Percentiles rank a stretch among this genome's conserved stretches.
Evolutionary conservation across 2,888 invertebrate species (phyloP).

Genomic region (Gastrophysa polygoni): DNA sequence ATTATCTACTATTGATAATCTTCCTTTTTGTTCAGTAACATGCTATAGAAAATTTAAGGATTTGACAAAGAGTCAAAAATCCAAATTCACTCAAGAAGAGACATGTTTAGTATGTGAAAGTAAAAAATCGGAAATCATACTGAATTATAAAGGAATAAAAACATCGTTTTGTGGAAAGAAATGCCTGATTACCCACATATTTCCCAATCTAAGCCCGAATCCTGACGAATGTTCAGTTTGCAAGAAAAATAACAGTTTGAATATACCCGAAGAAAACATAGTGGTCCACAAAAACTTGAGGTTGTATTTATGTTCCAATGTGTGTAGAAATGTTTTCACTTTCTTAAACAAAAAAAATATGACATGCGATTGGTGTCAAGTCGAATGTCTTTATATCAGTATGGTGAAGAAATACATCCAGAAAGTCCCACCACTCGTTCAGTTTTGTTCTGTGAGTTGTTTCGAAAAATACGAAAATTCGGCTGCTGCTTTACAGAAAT

Average conservation of each 20-base stretch:
- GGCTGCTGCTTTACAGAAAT: background rate
- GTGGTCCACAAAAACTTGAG: background rate
- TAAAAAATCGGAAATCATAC: background rate
- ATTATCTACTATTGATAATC: background rate
- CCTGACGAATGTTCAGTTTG: constrained; percentile 18
- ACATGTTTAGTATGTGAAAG: constrained; percentile 17
- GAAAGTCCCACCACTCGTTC: background rate
- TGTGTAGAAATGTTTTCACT: constrained; percentile 15
- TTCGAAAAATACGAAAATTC: constrained; percentile 3
- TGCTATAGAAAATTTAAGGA: constrained; percentile 15
- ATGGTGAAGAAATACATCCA: constrained; percentile 18
- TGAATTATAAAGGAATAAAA: background rate
- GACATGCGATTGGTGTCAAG: constrained; percentile 18
- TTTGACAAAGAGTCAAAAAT: background rate
- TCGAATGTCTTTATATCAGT: constrained; percentile 9
- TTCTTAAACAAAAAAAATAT: constrained; percentile 3
- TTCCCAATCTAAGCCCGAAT: constrained; percentile 7
- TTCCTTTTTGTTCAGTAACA: constrained; percentile 17
- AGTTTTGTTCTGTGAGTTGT: constrained; percentile 20
- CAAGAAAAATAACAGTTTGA: constrained; percentile 17
- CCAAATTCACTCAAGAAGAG: background rate
- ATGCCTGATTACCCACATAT: constrained; percentile 16
- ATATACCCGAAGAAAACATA: background rate
- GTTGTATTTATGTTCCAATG: constrained; percentile 15
- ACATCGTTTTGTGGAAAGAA: constrained; percentile 18